phyloP scores from a whole-genome alignment of 2,113 vertebrate genomes.

The Lonchura striata region DNA sequence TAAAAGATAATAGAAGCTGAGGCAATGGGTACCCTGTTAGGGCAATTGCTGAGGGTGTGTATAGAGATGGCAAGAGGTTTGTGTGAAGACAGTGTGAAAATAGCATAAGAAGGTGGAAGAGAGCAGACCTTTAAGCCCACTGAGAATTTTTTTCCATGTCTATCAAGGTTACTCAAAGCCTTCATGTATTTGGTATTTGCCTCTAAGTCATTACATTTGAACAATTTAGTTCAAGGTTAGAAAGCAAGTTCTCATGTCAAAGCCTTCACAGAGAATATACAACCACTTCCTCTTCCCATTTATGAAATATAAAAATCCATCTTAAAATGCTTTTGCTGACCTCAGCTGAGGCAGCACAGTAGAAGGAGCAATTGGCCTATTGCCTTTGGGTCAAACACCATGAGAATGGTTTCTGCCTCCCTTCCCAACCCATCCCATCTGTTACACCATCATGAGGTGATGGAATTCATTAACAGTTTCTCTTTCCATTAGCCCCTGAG shows the following conservation, averaged over 20 bases:
- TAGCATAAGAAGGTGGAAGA: background rate
- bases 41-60: rapidly evolving
- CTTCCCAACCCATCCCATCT: background rate
- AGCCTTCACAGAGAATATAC: background rate
- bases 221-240: background rate
- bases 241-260: background rate
- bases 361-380: background rate
- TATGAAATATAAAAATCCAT: background rate
- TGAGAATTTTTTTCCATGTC: background rate
- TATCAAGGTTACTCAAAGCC: background rate
- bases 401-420: background rate
- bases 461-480: background rate
- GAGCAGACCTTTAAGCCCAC: background rate
- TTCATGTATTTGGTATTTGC: background rate
- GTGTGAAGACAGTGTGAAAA: background rate
- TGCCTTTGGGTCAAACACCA: background rate
- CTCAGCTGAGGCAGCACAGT: background rate
- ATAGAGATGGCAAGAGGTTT: background rate
- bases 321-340: background rate
- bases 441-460: rapidly evolving
- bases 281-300: background rate
- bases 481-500: background rate
- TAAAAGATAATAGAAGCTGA: background rate
- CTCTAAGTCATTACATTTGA: background rate
- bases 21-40: background rate